Base-by-base conservation (phyloP, 2,797 vertebrate species). In the Atherinosoma microstoma region DNA sequence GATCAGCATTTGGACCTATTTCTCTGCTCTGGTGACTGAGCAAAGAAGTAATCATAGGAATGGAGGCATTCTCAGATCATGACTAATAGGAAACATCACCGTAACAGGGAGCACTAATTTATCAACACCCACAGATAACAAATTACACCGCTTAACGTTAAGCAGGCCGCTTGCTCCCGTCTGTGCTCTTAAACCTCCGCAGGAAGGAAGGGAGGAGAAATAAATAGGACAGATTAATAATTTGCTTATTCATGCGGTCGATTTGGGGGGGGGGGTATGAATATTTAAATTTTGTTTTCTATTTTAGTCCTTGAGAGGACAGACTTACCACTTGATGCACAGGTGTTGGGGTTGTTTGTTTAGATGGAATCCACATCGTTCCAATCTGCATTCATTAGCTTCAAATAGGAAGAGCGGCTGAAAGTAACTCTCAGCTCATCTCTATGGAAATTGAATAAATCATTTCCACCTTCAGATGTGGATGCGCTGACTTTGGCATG, bases 321-420 rank as follows among this genome's bases (percentile, higher is more conserved):
- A 75, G 75, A 75, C 62, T 53, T 72, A 58, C 71, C 47, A 78
- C 72, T 82, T 73, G 78, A 87, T 73, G 79, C 30, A 75, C 89
- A 90, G 86, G 89, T 90, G 90, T 86, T 86, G 61, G 68, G 58
- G 73, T 60, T 24, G 72, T 84, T 86, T 87, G 83, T 88, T 86
- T 78, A 63, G 80, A 84, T 29, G 62, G 65, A 86, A 89, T 87
- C 82, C 80, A 82, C 84, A 78, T 85, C 84, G 85, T 85, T 87
- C 87, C 88, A 88, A 90, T 93, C 90, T 89, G 87, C 78, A 90
- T 91, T 90, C 82, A 90, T 93, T 87, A 88, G 53, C 65, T 72
- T 78, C 69, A 79, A 79, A 91, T 73, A 65, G 81, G 78, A 88
- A 83, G 86, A 83, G 73, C 61, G 64, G 75, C 75, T 78, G 66